Base-by-base conservation (phyloP, 2,113 vertebrate species). In the Toxotes chatareus region DNA sequence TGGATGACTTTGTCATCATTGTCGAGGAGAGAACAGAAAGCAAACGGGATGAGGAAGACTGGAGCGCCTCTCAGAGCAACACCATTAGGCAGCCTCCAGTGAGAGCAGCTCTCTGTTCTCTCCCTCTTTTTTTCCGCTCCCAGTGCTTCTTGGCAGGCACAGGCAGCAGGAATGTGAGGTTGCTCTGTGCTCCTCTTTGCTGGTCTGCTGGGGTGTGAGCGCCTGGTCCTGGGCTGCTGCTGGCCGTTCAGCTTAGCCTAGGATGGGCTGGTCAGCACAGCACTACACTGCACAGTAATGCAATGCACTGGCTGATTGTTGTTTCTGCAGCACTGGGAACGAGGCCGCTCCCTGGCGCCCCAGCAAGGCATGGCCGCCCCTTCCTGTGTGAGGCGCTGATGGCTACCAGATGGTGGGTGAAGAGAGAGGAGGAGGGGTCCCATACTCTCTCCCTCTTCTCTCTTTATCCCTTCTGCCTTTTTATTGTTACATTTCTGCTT, bases 341-440 rank as follows among this genome's bases (percentile, higher is more conserved):
- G 88, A 77, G 88, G 90, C 90, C 88, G 86, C 91, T 94, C 93
- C 93, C 92, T 91, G 91, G 90, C 81, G 91, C 93, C 91, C 90
- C 90, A 91, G 79, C 80, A 88, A 87, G 82, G 88, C 90, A 83
- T 77, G 90, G 93, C 88, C 86, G 89, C 91, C 90, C 86, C 92
- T 95, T 95, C 94, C 94, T 94, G 92, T 93, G 90, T 91, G 91
- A 93, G 92, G 79, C 80, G 56, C 93, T 95, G 94, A 95, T 95
- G 93, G 91, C 87, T 95, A 94, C 92, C 94, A 95, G 95, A 95
- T 95, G 95, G 92, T 74, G 94, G 86, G 76, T 80, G 79, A 66
- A 86, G 84, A 73, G 67, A 84, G 70, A 78, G 83, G 81, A 89
- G 87, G 89, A 81, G 88, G 85, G 85, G 88, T 87, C 77, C 60